phyloP scores from a whole-genome alignment of 2,888 invertebrate genomes.

The Cerastis rubricosa region DNA sequence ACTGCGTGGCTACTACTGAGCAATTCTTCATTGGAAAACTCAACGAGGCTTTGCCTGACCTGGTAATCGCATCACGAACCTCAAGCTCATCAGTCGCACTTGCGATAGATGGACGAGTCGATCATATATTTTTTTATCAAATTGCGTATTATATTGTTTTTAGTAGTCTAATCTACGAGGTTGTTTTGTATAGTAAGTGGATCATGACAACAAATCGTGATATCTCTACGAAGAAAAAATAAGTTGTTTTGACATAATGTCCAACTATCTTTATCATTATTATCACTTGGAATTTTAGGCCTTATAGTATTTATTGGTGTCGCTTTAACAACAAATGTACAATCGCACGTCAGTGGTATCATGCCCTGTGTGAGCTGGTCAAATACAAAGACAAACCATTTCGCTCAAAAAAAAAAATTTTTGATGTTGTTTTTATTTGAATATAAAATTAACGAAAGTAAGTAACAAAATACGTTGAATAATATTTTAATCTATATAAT shows the following conservation, averaged over 20 bases:
- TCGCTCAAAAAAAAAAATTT: too few relatives aligned
- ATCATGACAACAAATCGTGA: slow-evolving; percentile 42
- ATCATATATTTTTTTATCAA: background rate
- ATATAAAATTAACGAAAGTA: too few relatives aligned
- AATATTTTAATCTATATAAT: too few relatives aligned
- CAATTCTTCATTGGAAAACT: background rate
- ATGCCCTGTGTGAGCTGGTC: background rate
- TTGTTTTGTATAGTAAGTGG: slow-evolving; percentile 30
- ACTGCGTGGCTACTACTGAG: background rate
- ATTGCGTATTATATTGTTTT: slow-evolving; percentile 24
- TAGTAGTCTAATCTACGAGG: slow-evolving; percentile 24
- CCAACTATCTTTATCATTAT: slow-evolving; percentile 3
- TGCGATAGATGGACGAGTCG: background rate
- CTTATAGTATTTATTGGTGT: background rate
- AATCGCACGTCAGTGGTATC: background rate
- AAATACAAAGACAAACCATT: background rate
- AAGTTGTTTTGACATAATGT: slow-evolving; percentile 34
- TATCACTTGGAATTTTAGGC: slow-evolving; percentile 11
- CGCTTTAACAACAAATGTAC: background rate
- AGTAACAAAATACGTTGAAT: too few relatives aligned
- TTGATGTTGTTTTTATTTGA: too few relatives aligned
- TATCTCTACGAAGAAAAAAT: slow-evolving; percentile 38
- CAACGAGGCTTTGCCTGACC: background rate
- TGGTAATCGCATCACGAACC: background rate
- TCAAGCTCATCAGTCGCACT: background rate